Evolutionary conservation across 2,888 invertebrate species (phyloP), one percentile per base, ranked within the genome.

Genomic region (Tryphoninae sp.): DNA sequence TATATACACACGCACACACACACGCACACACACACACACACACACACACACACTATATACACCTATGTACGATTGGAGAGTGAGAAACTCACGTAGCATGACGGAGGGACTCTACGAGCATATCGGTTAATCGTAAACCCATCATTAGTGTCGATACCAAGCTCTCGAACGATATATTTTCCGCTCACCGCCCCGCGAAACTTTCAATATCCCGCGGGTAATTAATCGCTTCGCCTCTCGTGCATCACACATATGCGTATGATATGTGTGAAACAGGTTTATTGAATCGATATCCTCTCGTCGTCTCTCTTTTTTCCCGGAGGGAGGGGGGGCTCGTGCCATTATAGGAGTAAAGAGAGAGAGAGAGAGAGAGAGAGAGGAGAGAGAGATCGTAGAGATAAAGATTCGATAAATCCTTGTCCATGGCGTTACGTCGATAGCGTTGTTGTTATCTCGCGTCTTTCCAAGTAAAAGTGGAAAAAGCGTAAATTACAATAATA

Each of bases 81-180:
- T 55, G 55, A 33, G 64, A 71, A 62, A 69, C 11, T 16, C 53
- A 33, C 64, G 62, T 69, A 49, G 62, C 22, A 55, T 74, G 76
- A 78, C 67, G 62, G 53, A 65, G 65, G 33, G 55, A 8, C 22
- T 23, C 76, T 64, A 61, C 22, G 16, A 68, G 72, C 67, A 61
- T 71, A 71, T 69, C 78, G 74, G 76, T 78, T 72, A 16, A 82
- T 82, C 71, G 58, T 65, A 82, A 78, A 76, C 83, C 74, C 75
- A 75, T 83, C 83, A 82, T 84, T 83, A 83, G 78, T 75, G 80
- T 82, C 80, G 82, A 80, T 83, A 82, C 72, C 78, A 22, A 82
- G 67, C 55, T 65, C 23, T 59, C 58, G 67, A 19, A 82, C 80
- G 74, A 77, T 81, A 76, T 72, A 78, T 81, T 69, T 81, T 78